Base-by-base conservation (phyloP, 35 echinoderm and acorn worm species). In the Patiria miniata region DNA sequence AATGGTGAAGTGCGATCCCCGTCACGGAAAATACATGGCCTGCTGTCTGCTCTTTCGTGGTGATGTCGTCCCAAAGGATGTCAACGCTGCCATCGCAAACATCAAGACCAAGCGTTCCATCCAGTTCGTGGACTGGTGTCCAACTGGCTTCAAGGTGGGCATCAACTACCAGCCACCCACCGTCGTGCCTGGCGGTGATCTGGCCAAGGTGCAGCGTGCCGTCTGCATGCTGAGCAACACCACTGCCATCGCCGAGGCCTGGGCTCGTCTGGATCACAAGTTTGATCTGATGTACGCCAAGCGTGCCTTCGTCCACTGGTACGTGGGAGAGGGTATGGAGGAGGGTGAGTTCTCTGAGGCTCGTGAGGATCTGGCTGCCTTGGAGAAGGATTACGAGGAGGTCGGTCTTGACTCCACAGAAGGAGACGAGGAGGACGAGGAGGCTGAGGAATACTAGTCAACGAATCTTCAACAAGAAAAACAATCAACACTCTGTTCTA, bases 61-160 rank as follows among this genome's bases (percentile, higher is more conserved):
- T 39, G 95, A 97, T 61, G 89, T 97, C 18, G 89, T 93, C n/a
- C 88, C 95, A 16, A 97, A 97, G 83, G 95, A 97, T 78, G 95
- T 97, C 81, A 97, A 97, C 65, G 91, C 88, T n/a, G 95, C 95
- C 56, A 97, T 97, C 7, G 85, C 88, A 68, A 92, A 68, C 90
- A 97, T 97, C 89, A 99, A 99, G 86, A 99, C 96, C 34, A 99
- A 99, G 83, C 89, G 96, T 68, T 83, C 92, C 83, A 99, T 99
- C 68, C 96, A 99, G 89, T 99, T 99, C 80, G 96, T 99, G 40
- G 96, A 99, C 89, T 94, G 96, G 96, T 92, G 91, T 83, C 91
- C 92, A 68, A 89, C 95, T 89, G 95, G 95, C 6, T 95, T 95
- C 76, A 95, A 89, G 60, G 73, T 88, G 17, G 93, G 93, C 47